Evolutionary conservation across 1,140 invertebrate species (phyloP).

Genomic region (Oryzaephilus surinamensis): DNA sequence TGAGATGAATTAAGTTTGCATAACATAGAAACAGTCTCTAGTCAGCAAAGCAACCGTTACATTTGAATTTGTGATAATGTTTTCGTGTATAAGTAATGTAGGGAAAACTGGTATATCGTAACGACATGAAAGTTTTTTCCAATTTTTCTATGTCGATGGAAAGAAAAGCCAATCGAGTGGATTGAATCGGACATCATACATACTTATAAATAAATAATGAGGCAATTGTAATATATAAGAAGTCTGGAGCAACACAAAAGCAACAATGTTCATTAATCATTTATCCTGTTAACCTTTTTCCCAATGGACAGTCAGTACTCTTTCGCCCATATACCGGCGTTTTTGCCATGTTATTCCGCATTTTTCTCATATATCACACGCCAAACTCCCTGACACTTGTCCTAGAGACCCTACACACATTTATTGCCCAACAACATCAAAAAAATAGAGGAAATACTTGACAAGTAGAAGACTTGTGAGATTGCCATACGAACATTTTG

Average conservation of each 20-base stretch:
- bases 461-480: constrained; percentile 1
- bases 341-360: constrained; percentile 26
- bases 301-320: constrained; percentile 14
- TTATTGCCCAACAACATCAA: not conserved
- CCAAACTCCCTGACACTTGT: constrained; percentile 30
- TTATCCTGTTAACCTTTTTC: constrained; percentile 25
- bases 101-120: too few relatives aligned
- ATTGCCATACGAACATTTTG: constrained; percentile 24
- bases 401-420: constrained; percentile 15
- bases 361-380: constrained; percentile 33
- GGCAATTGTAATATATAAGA: too few relatives aligned
- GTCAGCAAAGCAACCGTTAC: constrained; percentile 22
- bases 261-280: constrained; percentile 35
- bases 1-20: constrained; percentile 21
- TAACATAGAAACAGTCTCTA: constrained; percentile 19
- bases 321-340: constrained; percentile 5
- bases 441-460: not conserved
- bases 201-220: too few relatives aligned
- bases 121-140: too few relatives aligned
- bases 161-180: too few relatives aligned
- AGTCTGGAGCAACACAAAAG: too few relatives aligned
- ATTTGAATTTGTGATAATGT: constrained; percentile 26
- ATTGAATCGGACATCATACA: too few relatives aligned
- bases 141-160: too few relatives aligned
- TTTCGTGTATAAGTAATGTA: too few relatives aligned